Percentiles rank a stretch among this genome's conserved stretches.
Evolutionary conservation across 1,140 invertebrate genomes (phyloP).

Genomic region (Centruroides vittatus): DNA sequence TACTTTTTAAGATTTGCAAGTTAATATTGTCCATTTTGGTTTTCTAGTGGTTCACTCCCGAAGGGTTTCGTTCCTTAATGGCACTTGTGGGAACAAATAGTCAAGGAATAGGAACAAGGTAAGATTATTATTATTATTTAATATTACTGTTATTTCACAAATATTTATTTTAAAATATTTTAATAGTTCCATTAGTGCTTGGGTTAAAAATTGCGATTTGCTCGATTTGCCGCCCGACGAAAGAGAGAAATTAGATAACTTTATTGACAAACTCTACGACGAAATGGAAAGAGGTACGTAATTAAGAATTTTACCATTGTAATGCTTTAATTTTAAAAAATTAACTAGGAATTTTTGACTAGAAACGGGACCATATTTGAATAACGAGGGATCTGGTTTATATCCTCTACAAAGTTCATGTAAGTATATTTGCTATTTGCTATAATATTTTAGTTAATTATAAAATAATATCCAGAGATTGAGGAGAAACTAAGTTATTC

Average conservation of each 20-base stretch:
- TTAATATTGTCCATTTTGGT: too few relatives aligned
- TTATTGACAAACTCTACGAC: constrained; percentile 69
- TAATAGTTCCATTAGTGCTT: constrained; percentile 55
- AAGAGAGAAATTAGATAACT: constrained; percentile 47
- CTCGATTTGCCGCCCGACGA: constrained; percentile 49
- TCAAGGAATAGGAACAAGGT: constrained; percentile 80
- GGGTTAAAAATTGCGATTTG: constrained; percentile 60
- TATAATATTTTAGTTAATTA: background rate
- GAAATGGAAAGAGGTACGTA: constrained; percentile 60
- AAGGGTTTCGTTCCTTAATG: constrained; percentile 72
- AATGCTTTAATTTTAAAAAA: background rate
- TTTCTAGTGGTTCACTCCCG: constrained; percentile 62
- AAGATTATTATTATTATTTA: background rate
- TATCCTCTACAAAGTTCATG: constrained; percentile 66
- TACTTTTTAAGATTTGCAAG: too few relatives aligned
- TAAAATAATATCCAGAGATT: too few relatives aligned
- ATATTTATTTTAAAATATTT: background rate
- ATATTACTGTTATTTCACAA: too few relatives aligned
- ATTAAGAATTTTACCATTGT: background rate
- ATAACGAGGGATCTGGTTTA: constrained; percentile 84
- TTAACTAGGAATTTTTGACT: constrained; percentile 14
- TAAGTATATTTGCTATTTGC: constrained; percentile 22
- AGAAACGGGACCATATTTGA: constrained; percentile 76
- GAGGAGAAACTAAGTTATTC: too few relatives aligned
- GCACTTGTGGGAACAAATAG: constrained; percentile 83